Evolutionary conservation across 2,888 invertebrate genomes (phyloP).

Genomic region (Dermolepida albohirtum): DNA sequence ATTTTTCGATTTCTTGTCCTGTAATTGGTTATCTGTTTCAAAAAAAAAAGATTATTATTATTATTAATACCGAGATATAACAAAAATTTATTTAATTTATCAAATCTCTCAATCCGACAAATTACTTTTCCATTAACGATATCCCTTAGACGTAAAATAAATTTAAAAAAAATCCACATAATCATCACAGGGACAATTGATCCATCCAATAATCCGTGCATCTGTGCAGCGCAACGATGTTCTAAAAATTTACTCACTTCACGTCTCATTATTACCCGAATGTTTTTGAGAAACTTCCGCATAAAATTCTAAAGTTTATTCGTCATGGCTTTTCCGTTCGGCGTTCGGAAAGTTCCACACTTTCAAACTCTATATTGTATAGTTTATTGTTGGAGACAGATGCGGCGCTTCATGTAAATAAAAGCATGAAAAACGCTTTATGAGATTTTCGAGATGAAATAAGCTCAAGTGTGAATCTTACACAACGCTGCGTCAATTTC

Average conservation of each 20-base stretch:
- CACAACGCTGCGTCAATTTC: conserved; percentile 1
- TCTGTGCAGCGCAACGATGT: background rate
- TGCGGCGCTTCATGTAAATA: conserved; percentile 29
- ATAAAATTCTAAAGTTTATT: conserved; percentile 37
- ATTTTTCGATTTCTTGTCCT: too few species aligned
- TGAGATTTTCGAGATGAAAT: conserved; percentile 18
- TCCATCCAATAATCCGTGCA: conserved; percentile 7
- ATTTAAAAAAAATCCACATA: background rate
- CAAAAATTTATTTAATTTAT: too few species aligned
- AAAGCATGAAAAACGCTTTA: conserved; percentile 25
- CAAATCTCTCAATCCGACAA: too few species aligned
- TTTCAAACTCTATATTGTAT: conserved; percentile 32
- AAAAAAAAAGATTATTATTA: too few species aligned
- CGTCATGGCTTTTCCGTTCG: conserved; percentile 27
- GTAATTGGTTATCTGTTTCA: too few species aligned
- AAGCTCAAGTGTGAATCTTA: conserved; percentile 25
- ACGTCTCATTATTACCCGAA: background rate
- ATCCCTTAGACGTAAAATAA: too few species aligned
- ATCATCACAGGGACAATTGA: conserved; percentile 3
- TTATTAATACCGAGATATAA: too few species aligned
- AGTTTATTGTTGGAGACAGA: conserved; percentile 40
- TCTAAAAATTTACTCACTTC: conserved; percentile 13
- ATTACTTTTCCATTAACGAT: too few species aligned
- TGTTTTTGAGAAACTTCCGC: conserved; percentile 5
- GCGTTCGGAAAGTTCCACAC: conserved; percentile 21